Percentiles rank a stretch among this genome's conserved stretches.
These are phyloP conservation scores for Arrhamphus sclerolepis DNA, from an alignment of 2,797 vertebrate species.

Conservation along the genomic window DNA sequence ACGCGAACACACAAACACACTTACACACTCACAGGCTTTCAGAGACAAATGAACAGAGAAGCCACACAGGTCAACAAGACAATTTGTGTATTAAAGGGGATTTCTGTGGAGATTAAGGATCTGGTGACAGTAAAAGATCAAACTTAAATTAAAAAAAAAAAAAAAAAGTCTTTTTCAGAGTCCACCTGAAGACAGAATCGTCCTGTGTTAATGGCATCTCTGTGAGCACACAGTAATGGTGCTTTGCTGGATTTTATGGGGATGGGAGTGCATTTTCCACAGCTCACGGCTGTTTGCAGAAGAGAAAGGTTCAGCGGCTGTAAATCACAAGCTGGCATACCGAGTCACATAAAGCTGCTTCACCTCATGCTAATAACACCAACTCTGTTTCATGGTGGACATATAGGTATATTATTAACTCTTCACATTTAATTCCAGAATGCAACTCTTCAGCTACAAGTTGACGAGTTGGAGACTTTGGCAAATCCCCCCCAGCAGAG, in stretches of 20 bases:
- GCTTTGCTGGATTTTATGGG: slow-evolving; percentile 37
- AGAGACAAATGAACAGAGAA: slow-evolving; percentile 29
- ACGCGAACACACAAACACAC: slow-evolving; percentile 12
- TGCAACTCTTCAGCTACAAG: slow-evolving; percentile 29
- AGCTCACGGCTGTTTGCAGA: slow-evolving; percentile 22
- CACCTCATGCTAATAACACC: neutral
- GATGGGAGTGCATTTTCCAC: slow-evolving; percentile 25
- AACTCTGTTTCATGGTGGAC: slow-evolving; percentile 23
- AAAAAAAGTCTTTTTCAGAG: slow-evolving; percentile 37
- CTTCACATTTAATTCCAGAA: slow-evolving; percentile 31
- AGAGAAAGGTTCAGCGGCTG: slow-evolving; percentile 1
- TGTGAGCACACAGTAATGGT: slow-evolving; percentile 17
- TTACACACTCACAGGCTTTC: slow-evolving; percentile 15
- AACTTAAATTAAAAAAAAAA: too few relatives aligned
- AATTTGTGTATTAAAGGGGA: slow-evolving; percentile 74
- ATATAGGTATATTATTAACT: neutral
- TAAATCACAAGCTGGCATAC: too few relatives aligned
- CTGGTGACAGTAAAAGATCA: slow-evolving; percentile 69
- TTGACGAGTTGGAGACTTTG: slow-evolving; percentile 37
- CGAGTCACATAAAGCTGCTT: too few relatives aligned
- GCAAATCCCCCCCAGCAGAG: slow-evolving; percentile 37
- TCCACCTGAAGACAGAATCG: slow-evolving; percentile 61
- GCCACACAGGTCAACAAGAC: slow-evolving; percentile 47
- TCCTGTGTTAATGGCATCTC: slow-evolving; percentile 15
- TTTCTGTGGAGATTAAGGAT: slow-evolving; percentile 73